Conservation (phyloP, 2,888 invertebrate genomes). For the Aporophyla lueneburgensis region DNA sequence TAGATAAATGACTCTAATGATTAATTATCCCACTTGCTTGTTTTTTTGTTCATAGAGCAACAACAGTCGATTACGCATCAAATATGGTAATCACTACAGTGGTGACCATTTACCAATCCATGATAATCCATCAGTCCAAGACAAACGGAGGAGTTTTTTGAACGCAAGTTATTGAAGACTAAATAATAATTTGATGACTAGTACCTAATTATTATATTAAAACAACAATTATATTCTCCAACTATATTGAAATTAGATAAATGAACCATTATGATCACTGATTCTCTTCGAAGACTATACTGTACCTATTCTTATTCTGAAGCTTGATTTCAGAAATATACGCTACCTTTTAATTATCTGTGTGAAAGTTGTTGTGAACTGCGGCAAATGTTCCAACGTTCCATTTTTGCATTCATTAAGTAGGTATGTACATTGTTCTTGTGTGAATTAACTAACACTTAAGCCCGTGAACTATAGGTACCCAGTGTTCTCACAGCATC, state of each 20-base stretch:
- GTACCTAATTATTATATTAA: background rate
- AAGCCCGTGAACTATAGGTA: background rate
- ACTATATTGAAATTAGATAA: background rate
- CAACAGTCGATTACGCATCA: background rate
- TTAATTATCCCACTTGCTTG: background rate
- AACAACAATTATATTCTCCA: background rate
- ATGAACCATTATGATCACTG: background rate
- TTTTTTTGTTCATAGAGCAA: constrained; percentile 10
- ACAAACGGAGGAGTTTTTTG: background rate
- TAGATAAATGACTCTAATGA: background rate
- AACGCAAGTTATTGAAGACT: background rate
- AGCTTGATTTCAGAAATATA: background rate
- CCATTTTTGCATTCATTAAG: background rate
- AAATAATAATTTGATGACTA: background rate
- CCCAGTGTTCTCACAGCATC: constrained; percentile 5
- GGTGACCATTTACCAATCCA: background rate
- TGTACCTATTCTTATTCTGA: background rate
- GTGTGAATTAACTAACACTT: constrained; percentile 12
- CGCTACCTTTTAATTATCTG: background rate
- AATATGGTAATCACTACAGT: too few species aligned
- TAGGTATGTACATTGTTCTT: background rate
- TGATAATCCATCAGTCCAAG: background rate
- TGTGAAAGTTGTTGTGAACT: constrained; percentile 11
- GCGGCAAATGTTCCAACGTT: background rate
- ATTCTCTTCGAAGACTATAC: background rate